phyloP scores from a whole-genome alignment of 2,113 vertebrate genomes.

The Ochotona princeps region DNA sequence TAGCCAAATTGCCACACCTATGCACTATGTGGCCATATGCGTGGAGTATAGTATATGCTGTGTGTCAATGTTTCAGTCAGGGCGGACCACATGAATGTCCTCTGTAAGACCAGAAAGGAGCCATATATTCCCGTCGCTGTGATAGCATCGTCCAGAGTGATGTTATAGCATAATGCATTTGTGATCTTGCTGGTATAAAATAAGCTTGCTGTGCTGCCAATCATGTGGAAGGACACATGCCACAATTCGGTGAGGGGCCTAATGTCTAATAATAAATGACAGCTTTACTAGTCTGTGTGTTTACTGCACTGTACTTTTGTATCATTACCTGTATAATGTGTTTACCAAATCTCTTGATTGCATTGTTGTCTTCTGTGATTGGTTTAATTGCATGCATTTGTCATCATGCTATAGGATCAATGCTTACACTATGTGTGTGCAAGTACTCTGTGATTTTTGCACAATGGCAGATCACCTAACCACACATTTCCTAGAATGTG shows the following conservation, averaged over 20 bases:
- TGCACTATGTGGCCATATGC: not conserved
- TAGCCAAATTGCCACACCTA: not conserved
- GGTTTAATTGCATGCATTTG: not conserved
- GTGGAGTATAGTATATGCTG: not conserved
- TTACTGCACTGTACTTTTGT: not conserved
- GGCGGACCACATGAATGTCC: not conserved
- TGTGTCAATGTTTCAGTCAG: not conserved
- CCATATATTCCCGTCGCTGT: not conserved
- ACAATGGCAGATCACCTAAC: not conserved
- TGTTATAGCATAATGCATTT: not conserved
- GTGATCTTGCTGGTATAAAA: not conserved
- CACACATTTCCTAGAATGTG: not conserved
- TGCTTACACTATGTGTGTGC: not conserved
- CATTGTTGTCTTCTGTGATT: not conserved
- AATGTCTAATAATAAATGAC: not conserved
- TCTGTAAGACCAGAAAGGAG: too few relatives aligned
- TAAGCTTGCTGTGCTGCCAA: too few relatives aligned
- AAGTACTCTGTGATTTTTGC: not conserved
- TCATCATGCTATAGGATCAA: not conserved
- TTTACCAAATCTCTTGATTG: accelerated
- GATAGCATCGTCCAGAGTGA: not conserved
- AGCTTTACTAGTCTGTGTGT: not conserved
- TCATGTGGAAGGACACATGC: not conserved
- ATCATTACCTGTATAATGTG: not conserved
- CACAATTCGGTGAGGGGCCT: not conserved